A percentile compares a stretch with the other conserved stretches of the same genome.
These are phyloP conservation scores for Myrmophylax atrothorax DNA, from an alignment of 2,113 vertebrate species.

Conservation along the genomic window DNA sequence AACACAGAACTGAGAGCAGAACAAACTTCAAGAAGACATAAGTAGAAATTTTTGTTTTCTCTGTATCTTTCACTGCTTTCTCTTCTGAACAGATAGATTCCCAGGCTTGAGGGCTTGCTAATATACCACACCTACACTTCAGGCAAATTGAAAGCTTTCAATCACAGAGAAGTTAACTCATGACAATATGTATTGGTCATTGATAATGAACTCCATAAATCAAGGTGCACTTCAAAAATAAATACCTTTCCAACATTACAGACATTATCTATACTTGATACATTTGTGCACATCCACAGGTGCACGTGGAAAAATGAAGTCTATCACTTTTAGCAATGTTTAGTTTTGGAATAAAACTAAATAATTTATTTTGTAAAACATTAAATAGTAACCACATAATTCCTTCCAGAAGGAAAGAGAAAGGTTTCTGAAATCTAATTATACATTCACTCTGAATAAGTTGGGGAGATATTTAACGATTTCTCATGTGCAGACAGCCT, in stretches of 20 bases:
- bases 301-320: not conserved
- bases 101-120: not conserved
- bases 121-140: fast-evolving
- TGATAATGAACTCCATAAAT: not conserved
- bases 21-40: not conserved
- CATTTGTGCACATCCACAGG: not conserved
- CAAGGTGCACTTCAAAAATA: not conserved
- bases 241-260: not conserved
- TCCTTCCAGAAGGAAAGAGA: not conserved
- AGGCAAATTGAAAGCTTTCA: not conserved
- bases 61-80: not conserved
- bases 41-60: not conserved
- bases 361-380: not conserved
- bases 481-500: not conserved
- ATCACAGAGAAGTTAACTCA: not conserved
- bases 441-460: not conserved
- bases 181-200: not conserved
- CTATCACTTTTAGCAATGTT: not conserved
- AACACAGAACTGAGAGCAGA: not conserved
- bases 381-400: not conserved
- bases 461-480: not conserved
- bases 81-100: not conserved
- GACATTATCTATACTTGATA: not conserved
- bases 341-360: not conserved
- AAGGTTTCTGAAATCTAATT: not conserved